Base-by-base conservation (phyloP, 2,113 vertebrate species). In the Pionites leucogaster region DNA sequence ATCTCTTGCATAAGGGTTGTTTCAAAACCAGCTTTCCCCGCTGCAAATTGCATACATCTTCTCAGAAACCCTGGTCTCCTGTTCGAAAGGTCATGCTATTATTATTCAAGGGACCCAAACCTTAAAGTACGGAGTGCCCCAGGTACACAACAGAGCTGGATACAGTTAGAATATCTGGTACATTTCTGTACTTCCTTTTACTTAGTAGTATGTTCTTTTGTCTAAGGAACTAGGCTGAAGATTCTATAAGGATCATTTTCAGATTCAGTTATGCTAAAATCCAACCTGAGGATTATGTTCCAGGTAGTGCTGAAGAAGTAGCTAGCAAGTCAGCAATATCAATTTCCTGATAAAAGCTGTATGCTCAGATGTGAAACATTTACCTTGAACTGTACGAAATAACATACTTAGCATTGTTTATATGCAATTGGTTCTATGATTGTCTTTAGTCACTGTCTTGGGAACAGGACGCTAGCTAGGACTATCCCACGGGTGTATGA, bases 401-500 rank as follows among this genome's bases (percentile, higher is more conserved):
- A 82, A 72, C 8, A 8, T 16, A 50, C 19, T 82, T 63, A 68
- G n/a, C 7, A 35, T 53, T 69, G 33, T 64, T 39, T 55, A 29
- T 7, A 42, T 28, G 62, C 18, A 46, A 0, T 4, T 24, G 25
- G 9, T 52, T 90, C 44, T 55, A 44, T 18, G 63, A 39, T 53
- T 17, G n/a, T 5, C 75, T 76, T 68, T 13, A 82, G 16, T 19
- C 49, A 47, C 12, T 47, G 20, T 17, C 33, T 49, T 69, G 64
- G 46, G n/a, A 84, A 33, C 10, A 39, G n/a, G 46, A 42, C 14
- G 25, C 8, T 14, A 59, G 42, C 8, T 3, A 16, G 29, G 33
- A 35, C 29, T 25, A 31, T 31, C 44, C 55, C 69, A 57, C 0
- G 0, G 27, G 11, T 19, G 16, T 4, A 4, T 11, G 20, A 44